These are phyloP conservation scores for Trissolcus basalis DNA, from an alignment of 1,140 invertebrate species.

Conservation along the genomic window DNA sequence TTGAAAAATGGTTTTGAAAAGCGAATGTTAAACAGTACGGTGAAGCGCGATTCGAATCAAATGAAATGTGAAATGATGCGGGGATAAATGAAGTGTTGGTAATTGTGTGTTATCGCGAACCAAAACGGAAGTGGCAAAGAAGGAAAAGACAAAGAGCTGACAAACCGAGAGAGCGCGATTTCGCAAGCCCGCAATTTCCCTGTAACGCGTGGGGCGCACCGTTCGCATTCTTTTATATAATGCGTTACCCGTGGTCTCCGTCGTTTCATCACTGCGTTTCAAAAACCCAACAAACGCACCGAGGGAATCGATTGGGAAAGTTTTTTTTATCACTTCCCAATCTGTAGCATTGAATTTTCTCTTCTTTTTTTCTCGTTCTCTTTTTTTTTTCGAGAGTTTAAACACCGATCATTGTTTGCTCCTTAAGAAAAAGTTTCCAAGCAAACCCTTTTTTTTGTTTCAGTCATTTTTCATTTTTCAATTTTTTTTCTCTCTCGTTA, in stretches of 20 bases:
- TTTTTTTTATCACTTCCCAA: slow-evolving; percentile 23
- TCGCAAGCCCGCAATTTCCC: slow-evolving; percentile 38
- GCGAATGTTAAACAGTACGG: neutral
- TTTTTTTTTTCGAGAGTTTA: slow-evolving; percentile 3
- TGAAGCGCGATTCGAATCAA: neutral
- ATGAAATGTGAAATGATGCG: neutral
- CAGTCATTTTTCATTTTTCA: neutral
- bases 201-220: slow-evolving; percentile 19
- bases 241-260: slow-evolving; percentile 11
- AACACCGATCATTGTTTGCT: slow-evolving; percentile 3
- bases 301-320: slow-evolving; percentile 30
- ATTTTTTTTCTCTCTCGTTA: neutral
- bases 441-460: neutral
- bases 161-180: slow-evolving; percentile 23
- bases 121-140: slow-evolving; percentile 23
- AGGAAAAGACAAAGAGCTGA: slow-evolving; percentile 28
- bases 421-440: no score
- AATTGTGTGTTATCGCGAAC: slow-evolving; percentile 22
- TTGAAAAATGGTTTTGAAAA: neutral
- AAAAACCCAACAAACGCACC: slow-evolving; percentile 24
- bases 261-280: slow-evolving; percentile 30
- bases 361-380: neutral
- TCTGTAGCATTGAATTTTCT: slow-evolving; percentile 20
- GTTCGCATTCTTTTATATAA: slow-evolving; percentile 46
- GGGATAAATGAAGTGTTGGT: slow-evolving; percentile 19